A percentile compares a stretch with the other conserved stretches of the same genome.
Evolutionary conservation across 1,140 invertebrate species (phyloP).

Genomic region (Drosophila bifasciata): DNA sequence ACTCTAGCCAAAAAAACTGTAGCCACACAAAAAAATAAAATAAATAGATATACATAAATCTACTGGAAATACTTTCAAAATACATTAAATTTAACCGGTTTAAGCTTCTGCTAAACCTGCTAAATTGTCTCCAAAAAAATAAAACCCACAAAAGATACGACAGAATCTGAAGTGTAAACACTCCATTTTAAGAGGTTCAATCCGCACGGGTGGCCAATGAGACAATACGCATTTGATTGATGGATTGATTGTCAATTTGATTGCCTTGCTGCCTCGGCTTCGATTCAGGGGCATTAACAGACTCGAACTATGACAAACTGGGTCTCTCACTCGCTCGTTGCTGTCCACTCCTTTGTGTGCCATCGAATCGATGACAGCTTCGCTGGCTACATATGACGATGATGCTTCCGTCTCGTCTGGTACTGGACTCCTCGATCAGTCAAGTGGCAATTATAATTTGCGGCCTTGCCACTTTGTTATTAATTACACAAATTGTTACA

Average conservation of each 20-base stretch:
- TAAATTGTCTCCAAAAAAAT: slow-evolving; percentile 47
- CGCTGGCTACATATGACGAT: not conserved
- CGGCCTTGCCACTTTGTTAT: slow-evolving; percentile 17
- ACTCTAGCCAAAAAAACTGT: slow-evolving; percentile 15
- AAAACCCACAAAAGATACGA: slow-evolving; percentile 2
- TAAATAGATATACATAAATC: slow-evolving; percentile 64
- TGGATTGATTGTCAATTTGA: slow-evolving; percentile 70
- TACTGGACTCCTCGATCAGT: slow-evolving; percentile 24
- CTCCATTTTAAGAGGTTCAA: slow-evolving; percentile 56
- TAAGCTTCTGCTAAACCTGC: slow-evolving; percentile 44
- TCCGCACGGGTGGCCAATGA: slow-evolving; percentile 37
- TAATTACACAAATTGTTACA: slow-evolving; percentile 31
- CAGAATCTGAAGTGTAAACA: slow-evolving; percentile 59
- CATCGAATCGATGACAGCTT: slow-evolving; percentile 28
- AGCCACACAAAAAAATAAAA: slow-evolving; percentile 13
- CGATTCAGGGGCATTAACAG: slow-evolving; percentile 54
- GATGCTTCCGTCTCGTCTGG: slow-evolving; percentile 36
- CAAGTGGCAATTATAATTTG: slow-evolving; percentile 25
- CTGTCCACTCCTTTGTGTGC: slow-evolving; percentile 29
- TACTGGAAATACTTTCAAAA: slow-evolving; percentile 69
- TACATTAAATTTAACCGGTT: slow-evolving; percentile 70
- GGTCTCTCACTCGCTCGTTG: slow-evolving; percentile 23
- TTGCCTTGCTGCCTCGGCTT: slow-evolving; percentile 48
- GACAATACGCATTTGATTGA: slow-evolving; percentile 69
- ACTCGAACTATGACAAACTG: slow-evolving; percentile 54